Percentiles rank a stretch among this genome's conserved stretches.
Evolutionary conservation across 2,888 invertebrate species (phyloP).

Genomic region (Anthophora plumipes): DNA sequence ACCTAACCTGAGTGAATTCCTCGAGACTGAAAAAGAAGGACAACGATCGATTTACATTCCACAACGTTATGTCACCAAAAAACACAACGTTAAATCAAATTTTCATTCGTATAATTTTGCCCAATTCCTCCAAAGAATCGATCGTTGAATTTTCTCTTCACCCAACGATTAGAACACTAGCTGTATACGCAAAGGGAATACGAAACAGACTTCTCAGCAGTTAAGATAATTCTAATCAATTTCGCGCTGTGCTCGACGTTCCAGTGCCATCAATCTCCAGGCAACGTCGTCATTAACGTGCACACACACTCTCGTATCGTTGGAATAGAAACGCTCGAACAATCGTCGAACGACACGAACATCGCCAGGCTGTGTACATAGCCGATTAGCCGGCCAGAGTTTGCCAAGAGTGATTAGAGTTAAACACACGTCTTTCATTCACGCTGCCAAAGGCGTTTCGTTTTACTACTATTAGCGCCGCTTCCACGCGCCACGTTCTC

Average conservation of each 20-base stretch:
- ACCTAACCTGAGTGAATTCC: too few species aligned
- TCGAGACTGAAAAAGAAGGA: too few species aligned
- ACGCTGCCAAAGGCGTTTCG: slow-evolving; percentile 61
- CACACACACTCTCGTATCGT: background rate
- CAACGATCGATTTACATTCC: too few species aligned
- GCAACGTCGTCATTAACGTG: slow-evolving; percentile 34
- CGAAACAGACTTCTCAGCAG: background rate
- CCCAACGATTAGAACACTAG: too few species aligned
- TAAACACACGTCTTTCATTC: slow-evolving; percentile 69
- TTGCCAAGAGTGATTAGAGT: slow-evolving; percentile 65
- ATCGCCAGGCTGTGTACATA: slow-evolving; percentile 47
- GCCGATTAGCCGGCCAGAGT: slow-evolving; percentile 56
- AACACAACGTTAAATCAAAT: too few species aligned
- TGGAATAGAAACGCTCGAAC: slow-evolving; percentile 27
- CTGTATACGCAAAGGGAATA: too few species aligned
- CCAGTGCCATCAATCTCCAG: slow-evolving; percentile 28
- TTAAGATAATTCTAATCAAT: slow-evolving; percentile 31
- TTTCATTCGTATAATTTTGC: too few species aligned
- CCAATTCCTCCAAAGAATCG: too few species aligned
- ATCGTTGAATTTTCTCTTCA: too few species aligned
- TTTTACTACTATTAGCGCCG: slow-evolving; percentile 42
- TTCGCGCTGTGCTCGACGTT: slow-evolving; percentile 12
- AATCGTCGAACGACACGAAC: slow-evolving; percentile 41
- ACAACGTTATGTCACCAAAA: too few species aligned
- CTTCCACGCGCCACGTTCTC: background rate